A percentile compares a stretch with the other conserved stretches of the same genome.
Evolutionary conservation across 1,140 invertebrate genomes (phyloP).

Genomic region (Phortica variegata): DNA sequence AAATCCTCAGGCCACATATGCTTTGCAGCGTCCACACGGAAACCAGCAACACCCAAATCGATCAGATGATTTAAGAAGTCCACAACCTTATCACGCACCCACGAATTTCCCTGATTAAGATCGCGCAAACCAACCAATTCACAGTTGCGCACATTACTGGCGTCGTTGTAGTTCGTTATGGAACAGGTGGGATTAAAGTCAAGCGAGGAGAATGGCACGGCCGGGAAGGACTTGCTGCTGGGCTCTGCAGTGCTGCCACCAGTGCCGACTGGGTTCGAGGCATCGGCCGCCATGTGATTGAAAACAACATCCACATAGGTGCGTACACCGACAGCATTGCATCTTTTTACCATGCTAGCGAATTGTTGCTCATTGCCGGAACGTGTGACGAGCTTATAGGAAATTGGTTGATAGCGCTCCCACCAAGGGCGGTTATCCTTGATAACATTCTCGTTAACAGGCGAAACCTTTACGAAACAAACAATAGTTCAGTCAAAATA

Average conservation of each 20-base stretch:
- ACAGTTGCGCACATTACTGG: conserved; percentile 69
- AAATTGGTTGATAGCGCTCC: conserved; percentile 88
- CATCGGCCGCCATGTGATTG: conserved; percentile 72
- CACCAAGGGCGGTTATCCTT: conserved; percentile 68
- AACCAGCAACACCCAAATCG: conserved; percentile 76
- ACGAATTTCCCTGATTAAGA: conserved; percentile 64
- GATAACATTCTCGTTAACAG: conserved; percentile 45
- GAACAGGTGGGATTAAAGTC: conserved; percentile 63
- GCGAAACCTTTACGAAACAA: conserved; percentile 33
- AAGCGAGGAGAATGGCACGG: conserved; percentile 61
- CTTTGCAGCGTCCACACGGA: conserved; percentile 71
- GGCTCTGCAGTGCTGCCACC: conserved; percentile 62
- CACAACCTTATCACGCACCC: conserved; percentile 68
- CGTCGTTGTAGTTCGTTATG: conserved; percentile 64
- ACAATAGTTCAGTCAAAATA: too few species aligned
- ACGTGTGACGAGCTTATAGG: conserved; percentile 75
- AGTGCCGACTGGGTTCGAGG: conserved; percentile 57
- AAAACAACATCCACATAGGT: conserved; percentile 84
- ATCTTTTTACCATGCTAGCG: conserved; percentile 70
- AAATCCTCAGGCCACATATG: conserved; percentile 77
- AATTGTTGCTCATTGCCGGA: conserved; percentile 75
- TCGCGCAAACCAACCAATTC: conserved; percentile 71
- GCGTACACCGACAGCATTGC: conserved; percentile 71
- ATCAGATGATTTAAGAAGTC: conserved; percentile 70
- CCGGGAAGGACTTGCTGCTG: conserved; percentile 60